phyloP scores from a whole-genome alignment of 2,113 vertebrate genomes.

The Lutjanus erythropterus region DNA sequence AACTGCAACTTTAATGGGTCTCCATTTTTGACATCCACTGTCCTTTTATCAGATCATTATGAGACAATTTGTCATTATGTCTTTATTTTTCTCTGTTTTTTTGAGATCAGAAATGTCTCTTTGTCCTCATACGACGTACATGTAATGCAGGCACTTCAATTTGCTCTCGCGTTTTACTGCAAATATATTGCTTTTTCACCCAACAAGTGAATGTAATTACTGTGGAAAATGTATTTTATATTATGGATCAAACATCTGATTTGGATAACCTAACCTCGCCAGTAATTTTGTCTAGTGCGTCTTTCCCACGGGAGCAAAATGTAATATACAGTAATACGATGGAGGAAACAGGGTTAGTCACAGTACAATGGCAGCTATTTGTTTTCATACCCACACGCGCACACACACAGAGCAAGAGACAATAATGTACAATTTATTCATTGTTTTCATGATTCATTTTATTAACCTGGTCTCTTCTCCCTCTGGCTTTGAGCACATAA shows the following conservation, averaged over 20 bases:
- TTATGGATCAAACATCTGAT: not conserved
- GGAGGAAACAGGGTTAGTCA: not conserved
- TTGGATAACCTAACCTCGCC: not conserved
- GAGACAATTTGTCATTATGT: not conserved
- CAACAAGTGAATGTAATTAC: not conserved
- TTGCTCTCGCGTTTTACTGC: not conserved
- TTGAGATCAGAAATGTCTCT: not conserved
- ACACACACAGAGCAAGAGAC: not conserved
- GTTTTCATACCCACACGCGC: not conserved
- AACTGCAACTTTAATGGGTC: no score
- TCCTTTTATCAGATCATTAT: not conserved
- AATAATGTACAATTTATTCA: not conserved
- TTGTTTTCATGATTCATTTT: constrained; percentile 12
- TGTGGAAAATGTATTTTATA: not conserved
- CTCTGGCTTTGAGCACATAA: not conserved
- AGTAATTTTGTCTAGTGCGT: not conserved
- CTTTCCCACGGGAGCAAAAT: not conserved
- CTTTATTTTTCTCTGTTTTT: not conserved
- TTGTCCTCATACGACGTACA: not conserved
- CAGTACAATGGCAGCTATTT: not conserved
- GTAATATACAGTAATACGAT: not conserved
- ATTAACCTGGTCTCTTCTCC: constrained; percentile 3
- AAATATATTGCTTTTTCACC: not conserved
- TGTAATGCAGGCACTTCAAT: not conserved
- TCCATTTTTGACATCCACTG: no score